Conservation (phyloP, 1,140 invertebrate genomes). For the Acyrthosiphon pisum region DNA sequence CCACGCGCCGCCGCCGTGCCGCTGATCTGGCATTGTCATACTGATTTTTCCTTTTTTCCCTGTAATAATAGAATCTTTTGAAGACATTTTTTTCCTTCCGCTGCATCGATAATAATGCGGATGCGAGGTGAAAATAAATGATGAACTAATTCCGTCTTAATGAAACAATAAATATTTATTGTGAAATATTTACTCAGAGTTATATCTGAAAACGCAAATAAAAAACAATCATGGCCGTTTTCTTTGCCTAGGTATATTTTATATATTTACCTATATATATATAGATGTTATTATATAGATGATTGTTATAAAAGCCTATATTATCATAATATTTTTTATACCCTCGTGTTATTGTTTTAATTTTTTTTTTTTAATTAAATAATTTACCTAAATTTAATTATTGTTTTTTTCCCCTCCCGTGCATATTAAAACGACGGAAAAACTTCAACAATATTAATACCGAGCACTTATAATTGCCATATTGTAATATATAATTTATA, state of each 20-base stretch:
- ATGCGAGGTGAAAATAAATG: background rate
- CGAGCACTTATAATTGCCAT: background rate
- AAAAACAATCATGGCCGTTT: background rate
- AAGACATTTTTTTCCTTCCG: background rate
- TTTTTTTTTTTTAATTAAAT: background rate
- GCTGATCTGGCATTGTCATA: background rate
- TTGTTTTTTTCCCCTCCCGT: background rate
- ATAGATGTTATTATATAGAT: background rate
- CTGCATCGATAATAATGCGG: background rate
- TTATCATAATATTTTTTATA: background rate
- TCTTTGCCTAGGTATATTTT: background rate
- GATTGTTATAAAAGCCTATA: no score
- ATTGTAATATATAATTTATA: background rate
- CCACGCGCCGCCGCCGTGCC: background rate
- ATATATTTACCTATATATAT: no score
- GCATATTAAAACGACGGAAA: background rate
- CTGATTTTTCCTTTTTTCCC: background rate
- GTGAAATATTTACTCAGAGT: background rate
- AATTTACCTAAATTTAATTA: no score
- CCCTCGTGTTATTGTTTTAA: background rate
- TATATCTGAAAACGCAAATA: background rate
- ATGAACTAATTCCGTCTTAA: background rate
- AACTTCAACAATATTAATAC: background rate
- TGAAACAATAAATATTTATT: conserved; percentile 10
- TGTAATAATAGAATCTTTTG: background rate